Base-by-base conservation (phyloP, 2,888 invertebrate genomes). In the Oscheius myriophilus region DNA sequence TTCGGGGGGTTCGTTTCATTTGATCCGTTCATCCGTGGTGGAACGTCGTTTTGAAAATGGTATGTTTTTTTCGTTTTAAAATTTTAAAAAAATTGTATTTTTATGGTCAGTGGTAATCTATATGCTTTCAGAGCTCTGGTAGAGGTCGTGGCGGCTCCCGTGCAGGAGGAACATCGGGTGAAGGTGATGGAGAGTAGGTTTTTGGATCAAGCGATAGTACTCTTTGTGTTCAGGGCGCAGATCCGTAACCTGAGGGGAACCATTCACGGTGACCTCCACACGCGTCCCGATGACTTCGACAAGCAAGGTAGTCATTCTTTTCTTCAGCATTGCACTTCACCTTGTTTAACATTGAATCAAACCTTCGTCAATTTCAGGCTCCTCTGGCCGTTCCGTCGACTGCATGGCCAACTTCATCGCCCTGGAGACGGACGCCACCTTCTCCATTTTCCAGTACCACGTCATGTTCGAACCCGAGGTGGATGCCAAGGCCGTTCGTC, bases 401-500 rank as follows among this genome's bases (percentile, higher is more conserved):
- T 75, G 73, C 33, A 64, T 52, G 33, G 75, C 73, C 21, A 79
- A 79, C 58, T 79, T 79, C 58, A 72, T 79, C 12, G 70, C 72
- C 7, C 67, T 79, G 26, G 68, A 71, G 21, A 71, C 69, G 53
- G 53, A 51, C 16, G 64, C 70, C 7, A 42, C 70, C 0, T 73
- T 76, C 54, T 43, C 46, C 46, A 72, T 79, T 43, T 75, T 67
- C 63, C 81, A 81, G 52, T 78, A 72, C 42, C 76, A 79, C 45
- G 72, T 76, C 11, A 64, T 64, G 26, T 80, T 75, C 69, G 67
- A 72, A n/a, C 81, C 81, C 0, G 66, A 69, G n/a, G 75, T 81
- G 23, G 80, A 80, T 43, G 59, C 70, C 25, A 79, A 79, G 59
- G 53, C 68, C 33, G 53, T 57, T 58, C 67, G 75, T 39, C 69